Percentiles rank a stretch among this genome's conserved stretches.
phyloP scores from a whole-genome alignment of 1,140 invertebrate species.

The Zaprionus ornatus region DNA sequence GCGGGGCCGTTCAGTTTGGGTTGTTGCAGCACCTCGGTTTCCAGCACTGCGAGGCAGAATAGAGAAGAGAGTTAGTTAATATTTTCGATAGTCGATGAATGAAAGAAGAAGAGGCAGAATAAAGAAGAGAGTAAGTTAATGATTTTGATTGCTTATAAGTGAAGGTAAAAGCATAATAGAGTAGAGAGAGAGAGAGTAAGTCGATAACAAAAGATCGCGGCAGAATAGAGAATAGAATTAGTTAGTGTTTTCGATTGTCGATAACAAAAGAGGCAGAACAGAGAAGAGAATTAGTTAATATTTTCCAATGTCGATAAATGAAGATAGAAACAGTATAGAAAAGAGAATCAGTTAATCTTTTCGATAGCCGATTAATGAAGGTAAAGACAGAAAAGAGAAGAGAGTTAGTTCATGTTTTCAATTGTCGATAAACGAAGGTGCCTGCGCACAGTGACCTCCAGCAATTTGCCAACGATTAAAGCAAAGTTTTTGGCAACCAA shows the following conservation, averaged over 20 bases:
- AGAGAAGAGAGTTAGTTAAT: neutral
- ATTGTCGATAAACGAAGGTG: no score
- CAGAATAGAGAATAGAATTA: neutral
- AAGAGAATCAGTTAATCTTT: no score
- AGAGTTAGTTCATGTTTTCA: neutral
- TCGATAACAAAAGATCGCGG: no score
- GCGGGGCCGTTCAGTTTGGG: constrained; percentile 60
- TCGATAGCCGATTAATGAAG: no score
- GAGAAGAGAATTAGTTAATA: neutral
- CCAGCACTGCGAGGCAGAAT: constrained; percentile 67
- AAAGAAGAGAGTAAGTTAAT: neutral
- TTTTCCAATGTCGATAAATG: neutral
- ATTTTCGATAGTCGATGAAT: neutral
- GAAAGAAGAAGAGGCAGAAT: neutral
- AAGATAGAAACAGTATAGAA: no score
- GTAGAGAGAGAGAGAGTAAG: no score
- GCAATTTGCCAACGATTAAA: neutral
- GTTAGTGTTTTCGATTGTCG: no score
- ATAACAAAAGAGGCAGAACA: neutral
- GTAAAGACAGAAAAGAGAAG: neutral
- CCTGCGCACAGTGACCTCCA: neutral
- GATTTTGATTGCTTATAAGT: no score
- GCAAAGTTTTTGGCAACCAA: neutral
- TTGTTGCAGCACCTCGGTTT: constrained; percentile 77
- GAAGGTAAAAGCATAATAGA: no score